Percentiles rank a stretch among this genome's conserved stretches.
Evolutionary conservation across 2,797 vertebrate genomes (phyloP).

Genomic region (Poeciliopsis turneri): DNA sequence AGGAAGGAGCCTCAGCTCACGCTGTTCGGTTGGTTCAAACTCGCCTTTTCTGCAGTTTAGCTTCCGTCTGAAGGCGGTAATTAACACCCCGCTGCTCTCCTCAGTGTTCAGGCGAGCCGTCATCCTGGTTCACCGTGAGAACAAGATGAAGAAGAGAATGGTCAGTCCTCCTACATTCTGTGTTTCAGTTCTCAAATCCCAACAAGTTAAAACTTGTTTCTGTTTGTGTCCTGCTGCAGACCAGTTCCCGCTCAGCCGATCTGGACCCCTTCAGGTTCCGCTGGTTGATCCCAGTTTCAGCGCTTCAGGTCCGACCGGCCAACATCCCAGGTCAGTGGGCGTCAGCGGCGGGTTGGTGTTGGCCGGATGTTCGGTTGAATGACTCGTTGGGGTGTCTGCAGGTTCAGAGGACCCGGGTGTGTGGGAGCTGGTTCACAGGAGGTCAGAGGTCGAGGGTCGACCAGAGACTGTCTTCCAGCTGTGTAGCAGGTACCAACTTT

Average conservation of each 20-base stretch:
- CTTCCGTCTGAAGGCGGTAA: background rate
- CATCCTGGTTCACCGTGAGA: slow-evolving; percentile 91
- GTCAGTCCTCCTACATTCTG: slow-evolving; percentile 77
- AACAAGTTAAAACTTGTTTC: background rate
- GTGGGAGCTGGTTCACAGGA: slow-evolving; percentile 93
- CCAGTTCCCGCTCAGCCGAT: slow-evolving; percentile 84
- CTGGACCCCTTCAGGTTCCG: slow-evolving; percentile 93
- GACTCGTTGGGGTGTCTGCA: slow-evolving; percentile 46
- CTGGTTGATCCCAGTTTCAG: slow-evolving; percentile 93
- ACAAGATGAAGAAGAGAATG: slow-evolving; percentile 91
- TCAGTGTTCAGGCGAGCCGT: slow-evolving; percentile 93
- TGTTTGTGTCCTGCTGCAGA: slow-evolving; percentile 52
- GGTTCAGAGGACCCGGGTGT: slow-evolving; percentile 89
- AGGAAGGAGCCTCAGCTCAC: slow-evolving; percentile 91
- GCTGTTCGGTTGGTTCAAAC: slow-evolving; percentile 84
- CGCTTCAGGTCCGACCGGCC: slow-evolving; percentile 88
- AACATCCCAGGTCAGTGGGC: slow-evolving; percentile 85
- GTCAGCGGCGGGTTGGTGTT: background rate
- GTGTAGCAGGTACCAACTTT: slow-evolving; percentile 87
- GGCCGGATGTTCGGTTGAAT: background rate
- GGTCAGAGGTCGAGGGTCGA: slow-evolving; percentile 90
- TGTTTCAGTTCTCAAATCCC: background rate
- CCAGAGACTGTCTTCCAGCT: slow-evolving; percentile 93
- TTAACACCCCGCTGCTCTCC: slow-evolving; percentile 12
- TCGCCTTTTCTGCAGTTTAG: background rate